phyloP scores from a whole-genome alignment of 2,113 vertebrate species.

The Cebus imitator region DNA sequence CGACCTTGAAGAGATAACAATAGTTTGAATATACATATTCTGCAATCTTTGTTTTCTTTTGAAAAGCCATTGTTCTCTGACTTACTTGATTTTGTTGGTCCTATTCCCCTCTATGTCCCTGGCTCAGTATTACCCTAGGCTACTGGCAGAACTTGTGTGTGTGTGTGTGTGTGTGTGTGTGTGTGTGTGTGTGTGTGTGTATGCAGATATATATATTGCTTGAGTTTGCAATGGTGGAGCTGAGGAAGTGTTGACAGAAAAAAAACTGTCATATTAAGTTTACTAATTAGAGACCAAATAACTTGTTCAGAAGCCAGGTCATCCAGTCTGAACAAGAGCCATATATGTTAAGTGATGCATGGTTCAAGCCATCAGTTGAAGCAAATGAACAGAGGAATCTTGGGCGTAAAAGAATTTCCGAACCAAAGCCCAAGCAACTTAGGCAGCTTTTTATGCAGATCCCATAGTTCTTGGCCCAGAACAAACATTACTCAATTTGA shows the following conservation, averaged over 20 bases:
- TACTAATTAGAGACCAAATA: background rate
- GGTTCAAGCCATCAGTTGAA: background rate
- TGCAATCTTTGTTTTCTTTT: background rate
- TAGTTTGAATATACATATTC: background rate
- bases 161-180: background rate
- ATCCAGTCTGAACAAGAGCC: background rate
- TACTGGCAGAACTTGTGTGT: background rate
- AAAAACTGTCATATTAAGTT: background rate
- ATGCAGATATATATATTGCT: background rate
- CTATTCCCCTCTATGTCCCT: background rate
- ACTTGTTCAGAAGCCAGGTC: background rate
- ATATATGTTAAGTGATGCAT: background rate
- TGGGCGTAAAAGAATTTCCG: background rate
- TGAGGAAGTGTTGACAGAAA: background rate
- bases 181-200: too few relatives aligned
- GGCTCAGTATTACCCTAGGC: background rate
- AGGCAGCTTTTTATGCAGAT: background rate
- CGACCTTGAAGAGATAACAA: background rate
- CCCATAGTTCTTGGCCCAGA: background rate
- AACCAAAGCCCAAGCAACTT: background rate
- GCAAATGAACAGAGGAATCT: background rate
- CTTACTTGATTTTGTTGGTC: background rate
- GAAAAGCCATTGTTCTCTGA: background rate
- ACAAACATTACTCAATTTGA: background rate
- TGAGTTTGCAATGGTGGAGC: background rate